Percentiles rank a stretch among this genome's conserved stretches.
Conservation (phyloP, 2,113 vertebrate genomes). For the Eurypyga helias region DNA sequence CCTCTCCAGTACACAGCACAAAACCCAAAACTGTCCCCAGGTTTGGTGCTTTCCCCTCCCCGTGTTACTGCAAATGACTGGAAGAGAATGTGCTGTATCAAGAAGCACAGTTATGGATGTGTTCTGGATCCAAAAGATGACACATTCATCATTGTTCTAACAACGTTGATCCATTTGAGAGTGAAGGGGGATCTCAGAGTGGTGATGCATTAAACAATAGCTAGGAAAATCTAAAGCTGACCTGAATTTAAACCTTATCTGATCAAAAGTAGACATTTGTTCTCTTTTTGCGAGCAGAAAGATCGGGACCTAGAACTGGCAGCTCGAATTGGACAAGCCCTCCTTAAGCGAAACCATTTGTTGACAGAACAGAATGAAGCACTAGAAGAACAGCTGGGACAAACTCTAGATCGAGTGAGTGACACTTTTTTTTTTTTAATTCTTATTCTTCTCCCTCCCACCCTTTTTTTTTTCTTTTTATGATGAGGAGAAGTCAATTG, state of each 20-base stretch:
- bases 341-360: constrained; percentile 91
- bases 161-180: not conserved
- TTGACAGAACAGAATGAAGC: constrained; percentile 92
- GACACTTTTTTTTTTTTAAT: not conserved
- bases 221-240: not conserved
- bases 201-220: not conserved
- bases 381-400: constrained; percentile 91
- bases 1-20: not conserved
- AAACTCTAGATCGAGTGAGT: constrained; percentile 91
- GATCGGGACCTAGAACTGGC: constrained; percentile 96
- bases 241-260: not conserved
- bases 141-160: not conserved
- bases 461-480: not conserved
- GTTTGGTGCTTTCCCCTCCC: not conserved
- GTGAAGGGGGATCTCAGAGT: not conserved
- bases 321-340: constrained; percentile 95
- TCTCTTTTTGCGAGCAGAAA: constrained; percentile 78
- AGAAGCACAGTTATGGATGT: not conserved
- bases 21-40: not conserved
- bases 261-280: not conserved
- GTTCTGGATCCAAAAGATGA: not conserved
- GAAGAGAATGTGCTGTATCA: not conserved
- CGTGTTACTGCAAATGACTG: not conserved
- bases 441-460: not conserved
- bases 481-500: not conserved